Conservation (phyloP, 2,113 vertebrate genomes). For the Silurus glanis region DNA sequence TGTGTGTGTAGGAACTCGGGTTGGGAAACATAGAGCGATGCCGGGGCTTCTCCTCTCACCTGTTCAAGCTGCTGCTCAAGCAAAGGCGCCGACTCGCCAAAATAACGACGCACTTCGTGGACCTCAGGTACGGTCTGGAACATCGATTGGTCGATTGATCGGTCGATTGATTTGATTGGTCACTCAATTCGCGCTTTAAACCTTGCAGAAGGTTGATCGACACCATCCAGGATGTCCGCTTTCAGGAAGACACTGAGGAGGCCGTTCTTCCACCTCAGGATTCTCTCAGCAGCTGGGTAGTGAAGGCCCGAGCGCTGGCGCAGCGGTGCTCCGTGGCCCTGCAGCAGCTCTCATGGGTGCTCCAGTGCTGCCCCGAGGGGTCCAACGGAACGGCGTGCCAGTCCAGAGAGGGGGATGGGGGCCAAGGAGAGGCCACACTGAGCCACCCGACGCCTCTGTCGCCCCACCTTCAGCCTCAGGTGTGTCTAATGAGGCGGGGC, state of each 20-base stretch:
- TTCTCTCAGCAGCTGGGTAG: slow-evolving; percentile 75
- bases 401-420: slow-evolving; percentile 53
- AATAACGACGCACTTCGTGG: slow-evolving; percentile 84
- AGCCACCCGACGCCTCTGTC: slow-evolving; percentile 79
- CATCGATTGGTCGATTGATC: too few relatives aligned
- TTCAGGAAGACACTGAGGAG: slow-evolving; percentile 56
- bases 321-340: slow-evolving; percentile 80
- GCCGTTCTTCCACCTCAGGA: slow-evolving; percentile 84
- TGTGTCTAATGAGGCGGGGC: slow-evolving; percentile 78
- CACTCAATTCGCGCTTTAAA: not conserved
- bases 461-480: slow-evolving; percentile 75
- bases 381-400: slow-evolving; percentile 33
- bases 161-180: too few relatives aligned
- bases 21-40: slow-evolving; percentile 84
- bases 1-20: slow-evolving; percentile 80
- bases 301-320: slow-evolving; percentile 73
- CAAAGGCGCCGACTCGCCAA: slow-evolving; percentile 81
- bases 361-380: slow-evolving; percentile 85
- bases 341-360: slow-evolving; percentile 83
- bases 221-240: slow-evolving; percentile 74
- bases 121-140: slow-evolving; percentile 76
- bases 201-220: slow-evolving; percentile 77
- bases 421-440: slow-evolving; percentile 62
- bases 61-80: slow-evolving; percentile 83
- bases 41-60: slow-evolving; percentile 88